phyloP scores from a whole-genome alignment of 2,888 invertebrate genomes.

The Margaritifera margaritifera region DNA sequence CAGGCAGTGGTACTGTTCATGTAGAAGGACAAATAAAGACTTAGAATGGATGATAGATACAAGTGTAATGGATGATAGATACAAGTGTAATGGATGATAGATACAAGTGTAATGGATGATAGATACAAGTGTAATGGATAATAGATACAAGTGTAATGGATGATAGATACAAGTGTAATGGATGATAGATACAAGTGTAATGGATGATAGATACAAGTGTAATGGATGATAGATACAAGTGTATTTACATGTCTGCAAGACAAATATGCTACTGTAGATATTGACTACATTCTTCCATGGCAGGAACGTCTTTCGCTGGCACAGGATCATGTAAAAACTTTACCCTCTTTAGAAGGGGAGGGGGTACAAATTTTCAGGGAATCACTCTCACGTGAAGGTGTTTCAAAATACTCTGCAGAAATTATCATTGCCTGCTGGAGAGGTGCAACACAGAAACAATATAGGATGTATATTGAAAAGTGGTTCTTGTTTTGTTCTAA shows the following conservation, averaged over 20 bases:
- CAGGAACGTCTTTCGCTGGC: conserved; percentile 11
- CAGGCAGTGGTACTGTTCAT: not conserved
- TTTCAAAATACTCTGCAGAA: conserved; percentile 20
- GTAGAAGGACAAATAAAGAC: not conserved
- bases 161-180: too few relatives aligned
- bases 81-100: too few relatives aligned
- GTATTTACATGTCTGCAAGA: not conserved
- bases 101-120: too few relatives aligned
- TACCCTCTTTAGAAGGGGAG: conserved; percentile 25
- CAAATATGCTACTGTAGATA: not conserved
- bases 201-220: too few relatives aligned
- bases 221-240: too few relatives aligned
- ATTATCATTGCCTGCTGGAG: conserved; percentile 33
- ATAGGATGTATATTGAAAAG: conserved; percentile 24
- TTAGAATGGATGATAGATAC: not conserved
- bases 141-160: too few relatives aligned
- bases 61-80: too few relatives aligned
- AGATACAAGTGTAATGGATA: too few relatives aligned
- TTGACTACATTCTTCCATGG: conserved; percentile 11
- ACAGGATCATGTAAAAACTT: conserved; percentile 11
- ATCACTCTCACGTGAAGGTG: conserved; percentile 10
- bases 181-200: too few relatives aligned
- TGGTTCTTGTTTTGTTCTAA: conserved; percentile 8
- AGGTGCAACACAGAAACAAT: conserved; percentile 24
- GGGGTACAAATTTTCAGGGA: conserved; percentile 34